Percentiles rank a stretch among this genome's conserved stretches.
Conservation (phyloP, 2,113 vertebrate genomes). For the Oryctolagus cuniculus region mOryCun1.1 NC_091434.1:75074001-75074500, state of each 20-base stretch:
- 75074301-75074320: background rate
- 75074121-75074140: no score
- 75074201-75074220: background rate
- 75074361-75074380: background rate
- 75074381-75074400: background rate
- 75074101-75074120: no score
- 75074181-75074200: no score
- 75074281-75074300: background rate
- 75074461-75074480: background rate
- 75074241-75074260: background rate
- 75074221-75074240: background rate
- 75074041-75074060: no score
- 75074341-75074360: background rate
- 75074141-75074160: no score
- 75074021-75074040: no score
- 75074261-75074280: background rate
- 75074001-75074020: no score
- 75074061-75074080: no score
- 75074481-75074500: background rate
- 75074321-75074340: background rate
- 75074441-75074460: background rate
- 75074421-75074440: background rate
- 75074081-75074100: no score
- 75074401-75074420: background rate
- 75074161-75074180: no score